These are phyloP conservation scores for Epinephelus malabaricus DNA, from an alignment of 2,797 vertebrate genomes.

Conservation along the genomic window DNA sequence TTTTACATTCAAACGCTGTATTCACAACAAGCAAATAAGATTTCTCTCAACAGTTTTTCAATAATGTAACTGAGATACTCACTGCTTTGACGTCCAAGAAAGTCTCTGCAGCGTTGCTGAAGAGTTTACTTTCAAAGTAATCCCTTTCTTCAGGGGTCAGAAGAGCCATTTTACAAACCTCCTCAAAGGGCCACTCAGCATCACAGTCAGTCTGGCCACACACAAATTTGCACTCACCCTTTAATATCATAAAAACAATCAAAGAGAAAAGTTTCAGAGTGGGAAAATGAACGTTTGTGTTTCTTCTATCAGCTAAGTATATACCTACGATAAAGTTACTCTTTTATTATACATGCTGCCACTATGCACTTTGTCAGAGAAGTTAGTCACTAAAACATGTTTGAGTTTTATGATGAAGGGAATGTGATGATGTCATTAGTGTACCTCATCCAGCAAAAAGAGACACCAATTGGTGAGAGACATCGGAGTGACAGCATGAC, in stretches of 20 bases:
- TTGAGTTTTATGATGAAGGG: too few species aligned
- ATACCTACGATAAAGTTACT: too few species aligned
- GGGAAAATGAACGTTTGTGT: too few species aligned
- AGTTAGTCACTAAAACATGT: too few species aligned
- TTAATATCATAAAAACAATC: neutral
- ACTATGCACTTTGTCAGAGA: too few species aligned
- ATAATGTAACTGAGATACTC: constrained; percentile 31
- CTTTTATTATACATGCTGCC: too few species aligned
- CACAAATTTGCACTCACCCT: constrained; percentile 72
- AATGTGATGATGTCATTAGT: too few species aligned
- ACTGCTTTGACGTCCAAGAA: constrained; percentile 66
- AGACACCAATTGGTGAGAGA: constrained; percentile 79
- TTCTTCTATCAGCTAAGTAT: too few species aligned
- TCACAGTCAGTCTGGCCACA: constrained; percentile 70
- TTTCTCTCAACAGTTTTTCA: neutral
- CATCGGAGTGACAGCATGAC: constrained; percentile 77
- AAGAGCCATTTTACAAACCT: constrained; percentile 78
- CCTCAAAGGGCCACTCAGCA: constrained; percentile 68
- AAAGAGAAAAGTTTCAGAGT: too few species aligned
- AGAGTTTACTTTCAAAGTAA: constrained; percentile 70
- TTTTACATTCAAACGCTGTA: neutral
- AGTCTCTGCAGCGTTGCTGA: constrained; percentile 32
- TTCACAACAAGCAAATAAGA: too few species aligned
- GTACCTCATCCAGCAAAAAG: constrained; percentile 69
- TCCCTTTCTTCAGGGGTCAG: constrained; percentile 71